Base-by-base conservation (phyloP, 1,140 invertebrate species). In the Batillaria attramentaria region DNA sequence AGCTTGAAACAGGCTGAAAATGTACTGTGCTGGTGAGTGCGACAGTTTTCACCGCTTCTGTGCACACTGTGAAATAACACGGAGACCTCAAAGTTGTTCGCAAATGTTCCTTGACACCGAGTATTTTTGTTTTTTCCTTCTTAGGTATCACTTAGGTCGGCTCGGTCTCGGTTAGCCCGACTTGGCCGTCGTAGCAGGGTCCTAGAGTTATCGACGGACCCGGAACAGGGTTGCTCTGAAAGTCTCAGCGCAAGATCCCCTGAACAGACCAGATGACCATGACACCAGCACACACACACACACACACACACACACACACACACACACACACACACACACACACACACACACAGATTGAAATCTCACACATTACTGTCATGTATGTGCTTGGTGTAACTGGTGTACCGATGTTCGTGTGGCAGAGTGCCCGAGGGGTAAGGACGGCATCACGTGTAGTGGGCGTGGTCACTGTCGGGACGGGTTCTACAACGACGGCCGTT, bases 391-490 rank as follows among this genome's bases (percentile, higher is more conserved):
- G n/a, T n/a, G n/a, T n/a, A n/a, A n/a, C n/a, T n/a, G n/a, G n/a
- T n/a, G n/a, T n/a, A n/a, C n/a, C n/a, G n/a, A n/a, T 57, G 31
- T n/a, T 35, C 5, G n/a, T 31, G 33, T 62, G 39, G 31, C 42
- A 76, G 57, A 60, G 6, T 65, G 60, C n/a, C 57, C 60, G 2
- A 2, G 57, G 0, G 37, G 46, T 20, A 24, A 43, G 2, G 39
- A 28, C 60, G 16, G 43, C 6, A 28, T 57, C 24, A 35, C 66
- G 0, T 76, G 74, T 24, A 76, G 62, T 39, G 74, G 60, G 4
- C 57, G 37, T 20, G 74, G 74, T 31, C 24, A 18, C 1, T 76
- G 74, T 43, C 5, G 4, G 28, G 74, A 76, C 31, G 74, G 74
- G 4, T 13, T 66, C 2, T n/a, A 42, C 18, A 60, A 60, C n/a